phyloP scores from a whole-genome alignment of 1,140 invertebrate genomes.

The Atta texana region DNA sequence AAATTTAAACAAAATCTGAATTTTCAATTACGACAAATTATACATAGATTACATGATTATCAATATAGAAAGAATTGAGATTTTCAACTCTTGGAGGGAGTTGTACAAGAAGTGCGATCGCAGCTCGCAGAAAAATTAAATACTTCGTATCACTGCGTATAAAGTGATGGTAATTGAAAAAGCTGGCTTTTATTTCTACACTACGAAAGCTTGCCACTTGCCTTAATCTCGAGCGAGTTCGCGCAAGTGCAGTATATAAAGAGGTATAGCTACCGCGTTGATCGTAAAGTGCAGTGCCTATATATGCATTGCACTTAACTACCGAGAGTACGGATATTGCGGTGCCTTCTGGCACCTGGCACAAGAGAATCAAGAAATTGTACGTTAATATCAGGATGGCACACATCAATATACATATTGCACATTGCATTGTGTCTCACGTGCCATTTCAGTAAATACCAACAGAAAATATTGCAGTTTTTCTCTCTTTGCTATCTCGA shows the following conservation, averaged over 20 bases:
- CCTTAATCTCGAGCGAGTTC: constrained; percentile 41
- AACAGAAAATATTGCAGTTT: not conserved
- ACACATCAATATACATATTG: not conserved
- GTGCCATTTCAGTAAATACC: not conserved
- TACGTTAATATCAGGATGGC: constrained; percentile 63
- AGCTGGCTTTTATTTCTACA: constrained; percentile 14
- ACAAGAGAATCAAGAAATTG: constrained; percentile 64
- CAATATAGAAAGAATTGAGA: not conserved
- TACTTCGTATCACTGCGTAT: not conserved
- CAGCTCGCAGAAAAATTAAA: constrained; percentile 12
- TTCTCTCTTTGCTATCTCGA: not conserved
- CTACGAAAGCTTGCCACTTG: constrained; percentile 1
- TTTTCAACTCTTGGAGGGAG: not conserved
- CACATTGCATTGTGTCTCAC: not conserved
- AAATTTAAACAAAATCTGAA: not conserved
- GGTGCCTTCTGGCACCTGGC: constrained; percentile 44
- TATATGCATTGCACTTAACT: constrained; percentile 65
- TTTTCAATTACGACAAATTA: not conserved
- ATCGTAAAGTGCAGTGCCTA: constrained; percentile 37
- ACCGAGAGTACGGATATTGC: constrained; percentile 70
- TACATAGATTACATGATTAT: not conserved
- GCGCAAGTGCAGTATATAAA: constrained; percentile 17
- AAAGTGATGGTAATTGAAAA: constrained; percentile 19
- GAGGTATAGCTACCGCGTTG: not conserved
- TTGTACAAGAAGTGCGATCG: too few species aligned